Percentiles rank a stretch among this genome's conserved stretches.
Evolutionary conservation across 2,797 vertebrate genomes (phyloP).

Genomic region (Mormyrops attenuatus): DNA sequence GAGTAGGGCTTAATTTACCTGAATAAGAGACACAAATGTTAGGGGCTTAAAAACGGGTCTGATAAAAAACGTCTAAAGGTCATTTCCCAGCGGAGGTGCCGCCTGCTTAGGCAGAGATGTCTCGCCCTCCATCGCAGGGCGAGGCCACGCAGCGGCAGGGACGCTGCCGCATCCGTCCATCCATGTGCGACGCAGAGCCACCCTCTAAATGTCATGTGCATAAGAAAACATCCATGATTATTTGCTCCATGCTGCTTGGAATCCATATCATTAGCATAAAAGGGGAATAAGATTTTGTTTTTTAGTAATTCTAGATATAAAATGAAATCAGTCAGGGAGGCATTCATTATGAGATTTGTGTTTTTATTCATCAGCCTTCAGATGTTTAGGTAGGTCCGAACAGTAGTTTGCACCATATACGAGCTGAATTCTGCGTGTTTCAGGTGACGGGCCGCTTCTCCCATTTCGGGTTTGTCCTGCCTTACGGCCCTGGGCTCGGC

Average conservation of each 20-base stretch:
- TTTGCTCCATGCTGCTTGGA: conserved; percentile 52
- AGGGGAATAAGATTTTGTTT: conserved; percentile 53
- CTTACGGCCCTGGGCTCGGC: background rate
- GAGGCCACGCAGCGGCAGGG: conserved; percentile 32
- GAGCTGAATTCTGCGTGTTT: background rate
- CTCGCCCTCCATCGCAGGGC: conserved; percentile 29
- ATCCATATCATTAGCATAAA: conserved; percentile 64
- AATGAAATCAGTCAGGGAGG: conserved; percentile 38
- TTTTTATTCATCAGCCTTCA: conserved; percentile 28
- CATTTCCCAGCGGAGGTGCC: conserved; percentile 45
- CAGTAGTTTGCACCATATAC: background rate
- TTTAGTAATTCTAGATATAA: conserved; percentile 50
- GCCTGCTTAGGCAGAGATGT: conserved; percentile 49
- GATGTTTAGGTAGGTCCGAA: conserved; percentile 30
- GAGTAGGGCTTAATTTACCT: conserved; percentile 60
- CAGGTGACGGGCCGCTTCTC: background rate
- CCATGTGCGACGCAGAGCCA: conserved; percentile 48
- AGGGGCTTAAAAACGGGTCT: conserved; percentile 48
- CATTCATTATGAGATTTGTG: conserved; percentile 57
- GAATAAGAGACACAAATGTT: conserved; percentile 53
- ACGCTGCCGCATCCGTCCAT: conserved; percentile 42
- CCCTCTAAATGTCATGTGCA: conserved; percentile 58
- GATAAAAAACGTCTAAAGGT: conserved; percentile 58
- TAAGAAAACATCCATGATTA: conserved; percentile 57
- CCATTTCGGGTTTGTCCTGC: background rate